These are phyloP conservation scores for Drosophila bifasciata DNA, from an alignment of 1,140 invertebrate genomes.

Conservation along the genomic window DNA sequence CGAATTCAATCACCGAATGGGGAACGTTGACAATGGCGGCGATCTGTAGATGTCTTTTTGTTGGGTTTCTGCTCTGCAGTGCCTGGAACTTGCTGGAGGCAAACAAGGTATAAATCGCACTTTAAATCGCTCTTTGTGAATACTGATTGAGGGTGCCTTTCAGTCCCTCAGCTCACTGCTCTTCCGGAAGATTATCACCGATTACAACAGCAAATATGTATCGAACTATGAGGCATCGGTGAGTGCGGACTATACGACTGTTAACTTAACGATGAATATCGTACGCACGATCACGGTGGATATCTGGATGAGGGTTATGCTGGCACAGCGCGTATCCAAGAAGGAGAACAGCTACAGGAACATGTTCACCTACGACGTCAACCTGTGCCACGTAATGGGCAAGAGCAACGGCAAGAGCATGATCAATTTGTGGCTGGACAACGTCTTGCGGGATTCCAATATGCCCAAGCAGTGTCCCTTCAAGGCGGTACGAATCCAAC, in stretches of 20 bases:
- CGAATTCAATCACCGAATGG: background rate
- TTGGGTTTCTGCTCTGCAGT: background rate
- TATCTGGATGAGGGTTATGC: slow-evolving; percentile 34
- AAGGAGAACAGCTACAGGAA: slow-evolving; percentile 14
- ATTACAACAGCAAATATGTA: slow-evolving; percentile 36
- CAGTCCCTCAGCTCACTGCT: slow-evolving; percentile 39
- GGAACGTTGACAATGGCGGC: slow-evolving; percentile 2
- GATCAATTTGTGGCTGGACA: slow-evolving; percentile 54
- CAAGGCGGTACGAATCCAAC: slow-evolving; percentile 28
- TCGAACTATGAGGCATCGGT: slow-evolving; percentile 38
- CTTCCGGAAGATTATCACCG: slow-evolving; percentile 35
- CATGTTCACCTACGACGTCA: slow-evolving; percentile 54
- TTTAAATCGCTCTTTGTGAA: too few relatives aligned
- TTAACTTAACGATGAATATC: slow-evolving; percentile 51
- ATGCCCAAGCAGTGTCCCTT: slow-evolving; percentile 49
- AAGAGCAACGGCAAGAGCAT: slow-evolving; percentile 33
- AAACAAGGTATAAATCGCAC: slow-evolving; percentile 34
- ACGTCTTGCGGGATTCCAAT: slow-evolving; percentile 42
- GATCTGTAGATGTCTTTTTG: background rate
- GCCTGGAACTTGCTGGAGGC: background rate
- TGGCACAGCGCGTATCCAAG: slow-evolving; percentile 37
- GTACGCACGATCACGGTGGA: slow-evolving; percentile 28
- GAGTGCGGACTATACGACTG: slow-evolving; percentile 27
- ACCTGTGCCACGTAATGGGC: slow-evolving; percentile 55
- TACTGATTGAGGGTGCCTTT: background rate